A percentile compares a stretch with the other conserved stretches of the same genome.
phyloP scores from a whole-genome alignment of 1,140 invertebrate genomes.

The Drosophila tani region DNA sequence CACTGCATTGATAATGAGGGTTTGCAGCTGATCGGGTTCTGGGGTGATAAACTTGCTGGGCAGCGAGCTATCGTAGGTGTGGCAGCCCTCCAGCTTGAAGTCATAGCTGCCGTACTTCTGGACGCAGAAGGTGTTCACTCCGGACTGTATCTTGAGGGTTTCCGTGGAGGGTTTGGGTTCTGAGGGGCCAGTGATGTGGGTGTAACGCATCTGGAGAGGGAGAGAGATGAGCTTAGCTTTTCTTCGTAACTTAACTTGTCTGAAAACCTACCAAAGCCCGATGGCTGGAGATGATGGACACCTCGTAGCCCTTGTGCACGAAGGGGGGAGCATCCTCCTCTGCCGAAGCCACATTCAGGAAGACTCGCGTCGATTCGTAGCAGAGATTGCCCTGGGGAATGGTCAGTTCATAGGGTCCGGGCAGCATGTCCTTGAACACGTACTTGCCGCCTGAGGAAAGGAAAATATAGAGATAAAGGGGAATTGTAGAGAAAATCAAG shows the following conservation, averaged over 20 bases:
- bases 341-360: slow-evolving; percentile 88
- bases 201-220: slow-evolving; percentile 68
- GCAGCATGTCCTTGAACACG: slow-evolving; percentile 91
- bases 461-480: not conserved
- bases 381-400: slow-evolving; percentile 89
- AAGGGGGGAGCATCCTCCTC: slow-evolving; percentile 90
- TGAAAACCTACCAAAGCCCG: slow-evolving; percentile 85
- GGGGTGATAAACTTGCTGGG: slow-evolving; percentile 75
- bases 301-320: slow-evolving; percentile 90
- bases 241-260: accelerated
- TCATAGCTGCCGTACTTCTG: slow-evolving; percentile 89
- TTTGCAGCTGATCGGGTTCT: slow-evolving; percentile 70
- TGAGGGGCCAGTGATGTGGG: slow-evolving; percentile 50
- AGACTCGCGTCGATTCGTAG: slow-evolving; percentile 89
- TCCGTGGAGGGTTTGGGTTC: slow-evolving; percentile 53
- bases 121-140: slow-evolving; percentile 89
- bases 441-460: slow-evolving; percentile 89
- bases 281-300: slow-evolving; percentile 89
- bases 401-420: slow-evolving; percentile 92
- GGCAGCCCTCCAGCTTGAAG: slow-evolving; percentile 93
- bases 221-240: not conserved
- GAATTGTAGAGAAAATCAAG: not conserved
- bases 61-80: slow-evolving; percentile 88
- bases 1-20: slow-evolving; percentile 82
- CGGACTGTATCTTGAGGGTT: slow-evolving; percentile 81